A percentile compares a stretch with the other conserved stretches of the same genome.
phyloP scores from a whole-genome alignment of 1,140 invertebrate genomes.

The Trinorchestia longiramus region DNA sequence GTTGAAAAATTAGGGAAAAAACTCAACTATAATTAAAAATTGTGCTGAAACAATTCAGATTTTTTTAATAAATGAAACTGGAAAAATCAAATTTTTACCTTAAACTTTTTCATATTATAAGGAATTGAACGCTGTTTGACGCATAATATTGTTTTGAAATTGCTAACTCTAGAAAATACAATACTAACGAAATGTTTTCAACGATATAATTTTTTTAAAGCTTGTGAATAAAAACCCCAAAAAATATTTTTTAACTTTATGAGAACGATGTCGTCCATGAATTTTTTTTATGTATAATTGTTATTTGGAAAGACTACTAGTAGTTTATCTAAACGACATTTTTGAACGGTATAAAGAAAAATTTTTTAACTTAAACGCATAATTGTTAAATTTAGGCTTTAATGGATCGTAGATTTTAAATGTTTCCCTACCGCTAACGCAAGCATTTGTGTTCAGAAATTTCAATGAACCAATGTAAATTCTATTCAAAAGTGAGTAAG shows the following conservation, averaged over 20 bases:
- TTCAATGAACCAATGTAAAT: not conserved
- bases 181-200: not conserved
- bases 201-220: not conserved
- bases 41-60: too few species aligned
- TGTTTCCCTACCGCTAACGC: not conserved
- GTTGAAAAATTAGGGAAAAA: too few species aligned
- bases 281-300: too few species aligned
- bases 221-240: not conserved
- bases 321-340: too few species aligned
- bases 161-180: not conserved
- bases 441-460: not conserved
- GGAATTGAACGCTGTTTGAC: not conserved
- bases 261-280: not conserved
- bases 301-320: too few species aligned
- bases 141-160: not conserved
- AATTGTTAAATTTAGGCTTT: not conserved
- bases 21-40: too few species aligned
- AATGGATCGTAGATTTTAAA: too few species aligned
- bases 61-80: too few species aligned
- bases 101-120: too few species aligned
- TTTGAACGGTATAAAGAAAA: too few species aligned
- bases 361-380: too few species aligned
- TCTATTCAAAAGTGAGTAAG: not conserved
- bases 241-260: not conserved
- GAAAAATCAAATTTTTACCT: too few species aligned